Evolutionary conservation across 2,888 invertebrate genomes (phyloP).

Genomic region (Calliphora vomitoria): DNA sequence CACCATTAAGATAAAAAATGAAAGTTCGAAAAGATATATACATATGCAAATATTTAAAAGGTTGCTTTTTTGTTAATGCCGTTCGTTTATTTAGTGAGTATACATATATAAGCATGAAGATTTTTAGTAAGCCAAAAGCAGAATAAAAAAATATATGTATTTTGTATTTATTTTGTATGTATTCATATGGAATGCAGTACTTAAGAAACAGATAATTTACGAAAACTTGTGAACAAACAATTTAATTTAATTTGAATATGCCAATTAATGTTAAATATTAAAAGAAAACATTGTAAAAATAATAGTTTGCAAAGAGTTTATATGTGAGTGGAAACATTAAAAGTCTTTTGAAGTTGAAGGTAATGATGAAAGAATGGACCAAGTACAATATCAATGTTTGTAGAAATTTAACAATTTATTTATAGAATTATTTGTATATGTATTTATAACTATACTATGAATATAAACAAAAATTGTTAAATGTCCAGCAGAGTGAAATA

Average conservation of each 20-base stretch:
- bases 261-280: conserved; percentile 62
- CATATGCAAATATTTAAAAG: background rate
- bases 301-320: conserved; percentile 77
- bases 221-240: conserved; percentile 80
- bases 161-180: conserved; percentile 1
- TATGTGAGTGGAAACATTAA: background rate
- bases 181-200: conserved; percentile 32
- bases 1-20: too few species aligned
- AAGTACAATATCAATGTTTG: too few species aligned
- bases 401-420: too few species aligned
- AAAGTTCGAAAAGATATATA: background rate
- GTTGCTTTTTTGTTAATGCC: background rate
- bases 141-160: conserved; percentile 30
- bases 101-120: conserved; percentile 44
- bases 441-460: background rate
- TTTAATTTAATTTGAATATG: conserved; percentile 65
- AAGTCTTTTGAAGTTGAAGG: background rate
- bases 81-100: conserved; percentile 35
- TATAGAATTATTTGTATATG: background rate
- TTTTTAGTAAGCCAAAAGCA: conserved; percentile 55
- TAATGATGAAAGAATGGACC: background rate
- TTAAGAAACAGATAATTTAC: conserved; percentile 81
- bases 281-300: background rate
- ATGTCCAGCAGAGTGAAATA: too few species aligned
- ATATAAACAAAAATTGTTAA: too few species aligned